Conservation (phyloP, 2,797 vertebrate genomes). For the Lagodon rhomboides region DNA sequence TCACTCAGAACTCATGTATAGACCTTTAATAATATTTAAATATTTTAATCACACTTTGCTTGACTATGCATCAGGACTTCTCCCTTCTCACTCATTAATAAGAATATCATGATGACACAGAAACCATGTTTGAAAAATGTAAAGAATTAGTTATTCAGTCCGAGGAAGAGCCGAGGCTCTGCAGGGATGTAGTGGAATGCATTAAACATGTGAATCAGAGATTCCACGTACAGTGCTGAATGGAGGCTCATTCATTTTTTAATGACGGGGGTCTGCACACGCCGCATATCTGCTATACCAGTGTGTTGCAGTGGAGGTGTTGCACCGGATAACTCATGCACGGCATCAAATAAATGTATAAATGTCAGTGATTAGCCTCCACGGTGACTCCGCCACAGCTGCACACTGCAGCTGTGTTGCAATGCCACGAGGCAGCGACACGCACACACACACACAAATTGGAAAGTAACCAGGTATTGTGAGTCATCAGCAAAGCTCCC, state of each 20-base stretch:
- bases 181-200: background rate
- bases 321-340: constrained; percentile 8
- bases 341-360: constrained; percentile 17
- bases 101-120: background rate
- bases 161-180: constrained; percentile 18
- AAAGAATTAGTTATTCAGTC: background rate
- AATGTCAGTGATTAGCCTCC: constrained; percentile 33
- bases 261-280: constrained; percentile 4
- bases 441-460: constrained; percentile 8
- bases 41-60: background rate
- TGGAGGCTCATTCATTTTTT: constrained; percentile 25
- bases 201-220: constrained; percentile 26
- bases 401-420: constrained; percentile 35
- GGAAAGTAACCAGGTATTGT: constrained; percentile 49
- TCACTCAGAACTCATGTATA: background rate
- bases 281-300: background rate
- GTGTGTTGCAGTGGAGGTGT: background rate
- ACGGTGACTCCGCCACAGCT: constrained; percentile 17
- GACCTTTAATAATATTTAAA: background rate
- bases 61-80: background rate
- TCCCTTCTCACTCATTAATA: background rate
- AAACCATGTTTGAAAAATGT: background rate
- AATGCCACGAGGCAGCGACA: constrained; percentile 28
- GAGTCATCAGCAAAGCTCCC: constrained; percentile 51
- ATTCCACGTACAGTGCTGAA: constrained; percentile 6